These are phyloP conservation scores for Malthinus flaveolus DNA, from an alignment of 2,888 invertebrate genomes.

Conservation along the genomic window DNA sequence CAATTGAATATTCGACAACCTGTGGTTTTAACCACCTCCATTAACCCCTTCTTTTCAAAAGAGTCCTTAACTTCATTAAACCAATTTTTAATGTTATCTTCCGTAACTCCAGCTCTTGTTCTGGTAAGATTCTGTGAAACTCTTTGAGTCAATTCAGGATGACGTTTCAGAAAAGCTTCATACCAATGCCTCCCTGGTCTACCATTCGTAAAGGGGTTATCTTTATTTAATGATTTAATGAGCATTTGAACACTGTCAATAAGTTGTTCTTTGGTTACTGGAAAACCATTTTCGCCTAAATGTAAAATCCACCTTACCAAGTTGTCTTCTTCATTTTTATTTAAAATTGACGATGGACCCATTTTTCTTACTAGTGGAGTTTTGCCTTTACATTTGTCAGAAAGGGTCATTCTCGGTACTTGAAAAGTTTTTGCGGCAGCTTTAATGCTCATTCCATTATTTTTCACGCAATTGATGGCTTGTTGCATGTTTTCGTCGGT, in stretches of 20 bases:
- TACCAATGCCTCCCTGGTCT: background rate
- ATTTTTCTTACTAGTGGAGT: background rate
- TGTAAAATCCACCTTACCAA: too few relatives aligned
- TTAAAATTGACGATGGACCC: too few relatives aligned
- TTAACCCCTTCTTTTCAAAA: background rate
- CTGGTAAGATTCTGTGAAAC: background rate
- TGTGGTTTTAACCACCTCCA: background rate
- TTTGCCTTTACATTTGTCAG: constrained; percentile 6
- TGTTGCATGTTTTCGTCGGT: background rate
- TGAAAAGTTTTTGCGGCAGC: background rate
- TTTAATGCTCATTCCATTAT: background rate
- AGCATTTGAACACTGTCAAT: constrained; percentile 6
- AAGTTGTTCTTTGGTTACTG: background rate
- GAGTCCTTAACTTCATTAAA: constrained; percentile 7
- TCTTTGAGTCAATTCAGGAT: background rate
- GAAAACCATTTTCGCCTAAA: background rate
- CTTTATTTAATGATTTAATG: background rate
- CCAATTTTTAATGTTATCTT: constrained; percentile 14
- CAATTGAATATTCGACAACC: constrained; percentile 4
- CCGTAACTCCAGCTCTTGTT: constrained; percentile 25
- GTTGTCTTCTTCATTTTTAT: too few relatives aligned
- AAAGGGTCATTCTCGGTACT: background rate
- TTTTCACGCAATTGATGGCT: background rate
- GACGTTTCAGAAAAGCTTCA: background rate
- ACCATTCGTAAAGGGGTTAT: too few relatives aligned